These are phyloP conservation scores for Callyntrura sp. DNA, from an alignment of 2,888 invertebrate species.

Conservation along the genomic window DNA sequence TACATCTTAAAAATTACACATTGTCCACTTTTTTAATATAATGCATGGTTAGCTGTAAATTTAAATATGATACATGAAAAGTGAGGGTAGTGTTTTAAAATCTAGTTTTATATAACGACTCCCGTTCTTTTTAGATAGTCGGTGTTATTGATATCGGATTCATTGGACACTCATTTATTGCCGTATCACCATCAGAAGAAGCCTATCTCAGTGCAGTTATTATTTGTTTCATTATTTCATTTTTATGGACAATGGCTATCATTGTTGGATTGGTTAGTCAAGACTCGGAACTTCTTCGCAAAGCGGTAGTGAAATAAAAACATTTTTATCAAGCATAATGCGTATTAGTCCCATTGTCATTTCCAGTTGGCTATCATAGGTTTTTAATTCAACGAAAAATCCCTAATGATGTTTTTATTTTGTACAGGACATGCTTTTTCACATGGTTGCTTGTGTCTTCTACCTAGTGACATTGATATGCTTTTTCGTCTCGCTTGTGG, in stretches of 20 bases:
- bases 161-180: slow-evolving; percentile 65
- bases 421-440: slow-evolving; percentile 72
- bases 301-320: slow-evolving; percentile 64
- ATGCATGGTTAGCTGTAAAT: background rate
- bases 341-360: no score
- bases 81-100: background rate
- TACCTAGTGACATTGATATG: slow-evolving; percentile 66
- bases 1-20: no score
- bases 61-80: background rate
- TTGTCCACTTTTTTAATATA: no score
- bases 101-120: background rate
- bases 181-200: slow-evolving; percentile 48
- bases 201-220: slow-evolving; percentile 71
- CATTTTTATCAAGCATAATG: no score
- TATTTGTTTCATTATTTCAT: slow-evolving; percentile 76
- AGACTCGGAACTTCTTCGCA: slow-evolving; percentile 46
- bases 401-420: no score
- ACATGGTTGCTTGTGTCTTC: slow-evolving; percentile 73
- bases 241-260: slow-evolving; percentile 69
- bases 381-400: no score
- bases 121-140: slow-evolving; percentile 53
- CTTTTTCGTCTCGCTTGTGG: slow-evolving; percentile 67
- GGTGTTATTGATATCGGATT: slow-evolving; percentile 74
- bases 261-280: slow-evolving; percentile 54
- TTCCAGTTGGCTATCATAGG: no score